Evolutionary conservation across 1,140 invertebrate genomes (phyloP), one percentile per base, ranked within the genome.

Genomic region (Andricus grossulariae): DNA sequence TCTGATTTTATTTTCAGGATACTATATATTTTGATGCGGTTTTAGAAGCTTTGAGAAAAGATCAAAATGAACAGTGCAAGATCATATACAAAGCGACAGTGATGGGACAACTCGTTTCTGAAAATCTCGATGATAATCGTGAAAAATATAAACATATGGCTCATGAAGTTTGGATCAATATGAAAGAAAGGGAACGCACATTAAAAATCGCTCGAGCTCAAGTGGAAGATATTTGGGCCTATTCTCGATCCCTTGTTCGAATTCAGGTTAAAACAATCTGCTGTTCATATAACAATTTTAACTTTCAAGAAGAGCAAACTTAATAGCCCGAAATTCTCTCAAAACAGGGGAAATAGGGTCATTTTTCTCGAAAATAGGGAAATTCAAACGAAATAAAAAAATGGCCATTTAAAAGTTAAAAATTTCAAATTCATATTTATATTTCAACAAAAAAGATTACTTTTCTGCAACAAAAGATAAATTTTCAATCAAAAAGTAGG

Each of bases 61-160:
- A 95, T 84, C 92, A 91, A 73, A 84, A 88, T 21, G 90, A 89
- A 13, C 94, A 94, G 86, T 92, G 92, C 11, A 92, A 92, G 80
- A 90, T 93, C 75, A 90, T 95, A 80, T 88, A 93, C 76, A 92
- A 91, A 54, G 92, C 93, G 1, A 94, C 93, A 0, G 89, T 93
- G 81, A 92, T 94, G 88, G 94, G 94, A 3, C 94, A 94, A 85
- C 83, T 94, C 3, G 93, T 93, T 0, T 90, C 93, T 74, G 93
- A 94, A 83, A 93, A 94, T 84, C 85, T 94, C 1, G 92, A 94
- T 39, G 93, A 94, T 78, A 90, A 93, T 50, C 92, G 92, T 74
- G 88, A 91, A 39, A 93, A 92, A 76, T 94, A 93, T 81, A 92
- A 92, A 80, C 88, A 86, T 72, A 84, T 94, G 72, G 92, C 93